Percentiles rank a stretch among this genome's conserved stretches.
Conservation (phyloP, 2,888 invertebrate genomes). For the Orthosia gothica region DNA sequence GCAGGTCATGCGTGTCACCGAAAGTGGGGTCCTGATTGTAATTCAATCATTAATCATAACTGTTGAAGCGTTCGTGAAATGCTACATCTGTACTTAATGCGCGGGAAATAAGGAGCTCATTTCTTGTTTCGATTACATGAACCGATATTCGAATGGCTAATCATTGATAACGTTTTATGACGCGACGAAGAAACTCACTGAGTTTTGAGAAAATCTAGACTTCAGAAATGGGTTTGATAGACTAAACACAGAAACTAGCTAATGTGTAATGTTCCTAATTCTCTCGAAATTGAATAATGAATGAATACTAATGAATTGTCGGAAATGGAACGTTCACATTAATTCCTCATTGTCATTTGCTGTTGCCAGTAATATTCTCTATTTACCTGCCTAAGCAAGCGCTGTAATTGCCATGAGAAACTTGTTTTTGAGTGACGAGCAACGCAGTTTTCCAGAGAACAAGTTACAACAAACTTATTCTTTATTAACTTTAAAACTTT, state of each 20-base stretch:
- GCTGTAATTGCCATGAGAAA: no score
- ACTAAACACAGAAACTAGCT: background rate
- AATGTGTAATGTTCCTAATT: background rate
- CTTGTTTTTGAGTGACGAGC: no score
- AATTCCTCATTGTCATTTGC: no score
- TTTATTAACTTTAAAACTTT: no score
- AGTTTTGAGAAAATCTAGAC: constrained; percentile 1
- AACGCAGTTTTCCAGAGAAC: no score
- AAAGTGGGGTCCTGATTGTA: constrained; percentile 67
- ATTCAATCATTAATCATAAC: constrained; percentile 71
- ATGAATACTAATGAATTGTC: background rate
- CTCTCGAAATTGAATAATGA: background rate
- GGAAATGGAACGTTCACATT: background rate
- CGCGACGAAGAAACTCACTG: background rate
- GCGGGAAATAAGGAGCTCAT: constrained; percentile 50
- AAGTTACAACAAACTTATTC: no score
- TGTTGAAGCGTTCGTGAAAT: constrained; percentile 62
- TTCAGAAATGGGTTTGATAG: background rate
- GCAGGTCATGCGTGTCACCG: constrained; percentile 64
- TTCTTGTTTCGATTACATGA: constrained; percentile 51
- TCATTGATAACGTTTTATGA: constrained; percentile 23
- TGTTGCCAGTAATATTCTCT: background rate
- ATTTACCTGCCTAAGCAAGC: background rate
- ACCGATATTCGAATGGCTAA: constrained; percentile 20
- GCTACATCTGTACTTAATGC: constrained; percentile 62